Evolutionary conservation across 2,113 vertebrate species (phyloP).

Genomic region (Nyctereutes procyonoides): DNA sequence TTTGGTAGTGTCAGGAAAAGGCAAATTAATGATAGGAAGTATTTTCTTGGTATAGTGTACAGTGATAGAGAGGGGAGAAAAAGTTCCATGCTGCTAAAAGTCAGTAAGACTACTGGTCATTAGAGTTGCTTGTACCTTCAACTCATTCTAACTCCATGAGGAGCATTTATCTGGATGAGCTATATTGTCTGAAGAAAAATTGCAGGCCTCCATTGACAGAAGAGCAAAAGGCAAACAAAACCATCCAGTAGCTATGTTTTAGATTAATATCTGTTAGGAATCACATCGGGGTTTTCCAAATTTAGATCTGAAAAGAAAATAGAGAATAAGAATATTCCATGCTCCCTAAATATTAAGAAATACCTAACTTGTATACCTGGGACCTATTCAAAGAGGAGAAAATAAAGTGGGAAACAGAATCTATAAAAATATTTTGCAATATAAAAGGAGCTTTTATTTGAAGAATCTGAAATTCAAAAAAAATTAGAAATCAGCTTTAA

Average conservation of each 20-base stretch:
- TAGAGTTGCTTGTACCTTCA: neutral
- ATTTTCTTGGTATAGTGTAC: neutral
- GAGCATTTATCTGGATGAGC: neutral
- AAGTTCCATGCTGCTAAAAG: neutral
- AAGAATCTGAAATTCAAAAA: neutral
- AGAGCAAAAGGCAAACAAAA: neutral
- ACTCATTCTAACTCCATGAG: neutral
- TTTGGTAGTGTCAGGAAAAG: neutral
- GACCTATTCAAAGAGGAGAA: neutral
- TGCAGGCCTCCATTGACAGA: neutral
- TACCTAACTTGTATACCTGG: neutral
- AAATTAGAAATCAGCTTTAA: neutral
- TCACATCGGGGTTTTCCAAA: neutral
- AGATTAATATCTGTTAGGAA: neutral
- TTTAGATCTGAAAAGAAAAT: slow-evolving; percentile 1
- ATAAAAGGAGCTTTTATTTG: neutral
- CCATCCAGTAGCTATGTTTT: neutral
- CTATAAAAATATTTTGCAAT: neutral
- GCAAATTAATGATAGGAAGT: neutral
- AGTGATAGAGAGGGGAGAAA: neutral
- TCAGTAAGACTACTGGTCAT: neutral
- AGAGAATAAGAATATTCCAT: neutral
- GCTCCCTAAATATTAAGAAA: neutral
- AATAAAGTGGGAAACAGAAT: neutral
- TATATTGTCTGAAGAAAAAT: neutral